phyloP scores from a whole-genome alignment of 2,113 vertebrate genomes.

The Chlorodrepanis virens region DNA sequence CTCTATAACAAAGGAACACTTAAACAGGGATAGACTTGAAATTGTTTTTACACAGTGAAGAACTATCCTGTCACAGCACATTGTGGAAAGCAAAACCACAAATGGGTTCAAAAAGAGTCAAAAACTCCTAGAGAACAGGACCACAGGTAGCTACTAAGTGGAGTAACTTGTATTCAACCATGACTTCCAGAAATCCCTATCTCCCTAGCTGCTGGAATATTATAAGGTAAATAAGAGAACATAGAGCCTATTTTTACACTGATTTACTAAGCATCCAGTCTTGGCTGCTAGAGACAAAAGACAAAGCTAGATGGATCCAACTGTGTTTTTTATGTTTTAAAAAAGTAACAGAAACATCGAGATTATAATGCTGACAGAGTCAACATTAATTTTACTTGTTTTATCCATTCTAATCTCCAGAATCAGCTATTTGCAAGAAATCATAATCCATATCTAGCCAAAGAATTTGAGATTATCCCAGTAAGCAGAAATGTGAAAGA shows the following conservation, averaged over 20 bases:
- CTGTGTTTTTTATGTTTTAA: background rate
- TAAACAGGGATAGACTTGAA: background rate
- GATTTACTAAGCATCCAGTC: background rate
- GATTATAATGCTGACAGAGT: background rate
- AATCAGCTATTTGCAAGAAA: background rate
- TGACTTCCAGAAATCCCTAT: background rate
- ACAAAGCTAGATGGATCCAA: background rate
- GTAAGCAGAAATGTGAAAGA: background rate
- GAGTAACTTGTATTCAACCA: background rate
- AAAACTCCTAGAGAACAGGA: background rate
- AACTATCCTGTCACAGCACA: background rate
- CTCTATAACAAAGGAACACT: background rate
- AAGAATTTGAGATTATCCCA: background rate
- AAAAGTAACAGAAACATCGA: background rate
- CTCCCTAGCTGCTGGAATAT: background rate
- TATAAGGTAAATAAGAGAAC: background rate
- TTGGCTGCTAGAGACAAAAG: background rate
- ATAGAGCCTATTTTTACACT: background rate
- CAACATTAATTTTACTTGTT: slow-evolving; percentile 4
- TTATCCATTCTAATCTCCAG: slow-evolving; percentile 8
- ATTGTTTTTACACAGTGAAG: background rate
- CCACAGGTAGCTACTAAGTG: background rate
- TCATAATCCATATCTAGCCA: background rate
- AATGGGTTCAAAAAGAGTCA: background rate
- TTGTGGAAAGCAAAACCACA: background rate